Evolutionary conservation across 2,113 vertebrate species (phyloP), one percentile per base, ranked within the genome.

Genomic region (Phoenicopterus ruber): DNA sequence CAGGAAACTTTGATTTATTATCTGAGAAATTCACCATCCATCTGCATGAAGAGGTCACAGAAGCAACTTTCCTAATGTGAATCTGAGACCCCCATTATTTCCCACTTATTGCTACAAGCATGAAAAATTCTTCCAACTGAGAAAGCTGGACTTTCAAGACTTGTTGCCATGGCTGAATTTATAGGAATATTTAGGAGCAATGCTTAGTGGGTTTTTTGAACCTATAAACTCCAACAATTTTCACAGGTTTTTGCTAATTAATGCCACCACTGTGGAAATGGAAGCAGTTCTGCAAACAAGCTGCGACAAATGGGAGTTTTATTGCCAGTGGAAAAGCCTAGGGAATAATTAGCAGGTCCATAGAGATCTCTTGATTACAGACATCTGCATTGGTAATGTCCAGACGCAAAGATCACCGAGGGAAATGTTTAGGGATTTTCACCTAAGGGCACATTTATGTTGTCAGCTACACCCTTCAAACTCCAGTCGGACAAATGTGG

Each of bases 241-340:
- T 98, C 98, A 97, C 97, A 97, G 84, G 65, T 98, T 97, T 98
- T 97, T 97, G 93, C 97, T 98, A 98, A 98, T 98, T 98, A 98
- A 98, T 98, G 97, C 96, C 96, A 97, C 96, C 79, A 72, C 92
- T 93, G 96, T 98, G 97, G 96, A 98, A 98, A 98, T 97, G 90
- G 92, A 96, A 96, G 91, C 85, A 90, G 87, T 79, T 96, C 96
- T 97, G 92, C 96, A 97, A 98, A 97, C 96, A 98, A 98, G 91
- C 96, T 97, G 70, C 83, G 42, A 97, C 97, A 98, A 98, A 98
- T 97, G 97, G 94, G 97, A 95, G 97, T 98, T 98, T 98, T 98
- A 98, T 97, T 97, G 95, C 96, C 86, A 62, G 73, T 97, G 66
- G 94, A 97, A 98, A 97, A 98, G 97, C 95, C 97, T 95, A 77